Evolutionary conservation across 2,797 vertebrate species (phyloP), one percentile per base, ranked within the genome.

Genomic region (Setipinna tenuifilis): DNA sequence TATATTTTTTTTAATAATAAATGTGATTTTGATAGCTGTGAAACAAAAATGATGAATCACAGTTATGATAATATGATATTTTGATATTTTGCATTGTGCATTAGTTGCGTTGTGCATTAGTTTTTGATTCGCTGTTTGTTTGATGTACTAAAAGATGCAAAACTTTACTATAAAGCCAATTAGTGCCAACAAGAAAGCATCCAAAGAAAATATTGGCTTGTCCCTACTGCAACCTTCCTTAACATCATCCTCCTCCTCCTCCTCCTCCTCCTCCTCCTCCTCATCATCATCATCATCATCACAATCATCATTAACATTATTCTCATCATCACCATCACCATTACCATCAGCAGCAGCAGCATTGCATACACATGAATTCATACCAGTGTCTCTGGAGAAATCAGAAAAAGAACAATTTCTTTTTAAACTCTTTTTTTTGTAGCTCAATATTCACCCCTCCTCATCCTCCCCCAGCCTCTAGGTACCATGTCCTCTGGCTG

Each of bases 31-130:
- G 61, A 62, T 65, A 59, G 25, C 14, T 83, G 14, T 59, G 35
- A 57, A 85, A 28, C 12, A 71, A 58, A 82, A 61, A 82, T 84
- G 78, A 35, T 82, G 54, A 87, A 86, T 89, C 86, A 88, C 87
- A 87, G 88, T 84, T 81, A 62, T 87, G 86, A 86, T 89, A 84
- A 89, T 87, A 3, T 14, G 6, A 86, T 83, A 85, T 83, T 87
- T 84, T 44, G 59, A 61, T 82, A 86, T 83, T 83, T 61, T 81
- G 84, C 82, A 81, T 62, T 41, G 58, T 81, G 11, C 54, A 35
- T 12, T 68, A 85, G 68, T 80, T 65, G 62, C 19, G 19, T 5
- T 25, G 81, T 19, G 86, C n/a, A n/a, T 65, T 75, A 81, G 50
- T 48, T 84, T 86, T 89, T 61, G 83, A 82, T 78, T 35, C 65